phyloP scores from a whole-genome alignment of 2,888 invertebrate species.

The Belgica antarctica region DNA sequence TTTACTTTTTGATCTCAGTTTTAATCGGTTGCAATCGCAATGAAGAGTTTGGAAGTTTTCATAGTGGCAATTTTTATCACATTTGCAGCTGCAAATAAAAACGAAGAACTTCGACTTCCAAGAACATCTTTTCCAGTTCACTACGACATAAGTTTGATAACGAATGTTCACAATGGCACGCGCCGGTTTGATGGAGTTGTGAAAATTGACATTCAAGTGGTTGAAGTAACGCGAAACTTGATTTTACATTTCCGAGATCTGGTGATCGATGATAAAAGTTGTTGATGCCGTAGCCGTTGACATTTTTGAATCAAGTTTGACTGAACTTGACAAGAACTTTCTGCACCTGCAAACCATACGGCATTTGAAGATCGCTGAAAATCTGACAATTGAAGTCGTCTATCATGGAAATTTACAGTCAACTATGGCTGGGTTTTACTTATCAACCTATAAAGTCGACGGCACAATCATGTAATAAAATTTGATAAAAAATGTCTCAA shows the following conservation, averaged over 20 bases:
- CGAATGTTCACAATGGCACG: neutral
- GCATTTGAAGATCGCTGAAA: too few relatives aligned
- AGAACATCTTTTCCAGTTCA: neutral
- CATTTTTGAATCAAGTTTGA: neutral
- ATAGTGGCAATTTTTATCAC: neutral
- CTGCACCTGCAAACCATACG: too few relatives aligned
- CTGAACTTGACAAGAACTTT: too few relatives aligned
- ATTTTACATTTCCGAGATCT: slow-evolving; percentile 3
- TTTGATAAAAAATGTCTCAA: too few relatives aligned
- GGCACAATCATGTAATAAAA: too few relatives aligned
- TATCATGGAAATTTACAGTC: neutral
- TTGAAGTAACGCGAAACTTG: neutral
- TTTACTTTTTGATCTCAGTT: too few relatives aligned
- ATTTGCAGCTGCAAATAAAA: neutral
- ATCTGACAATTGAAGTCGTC: neutral
- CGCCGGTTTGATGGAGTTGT: neutral
- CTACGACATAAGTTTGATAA: neutral
- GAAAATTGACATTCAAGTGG: neutral
- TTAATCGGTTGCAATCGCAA: neutral
- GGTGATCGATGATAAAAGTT: slow-evolving; percentile 12
- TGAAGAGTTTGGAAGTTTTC: neutral
- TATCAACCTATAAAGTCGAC: neutral
- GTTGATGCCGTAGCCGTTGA: neutral
- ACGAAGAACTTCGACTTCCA: neutral
- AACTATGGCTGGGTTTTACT: neutral